Evolutionary conservation across 2,113 vertebrate genomes (phyloP), one percentile per base, ranked within the genome.

Genomic region (Apistogramma diplotaenia): DNA sequence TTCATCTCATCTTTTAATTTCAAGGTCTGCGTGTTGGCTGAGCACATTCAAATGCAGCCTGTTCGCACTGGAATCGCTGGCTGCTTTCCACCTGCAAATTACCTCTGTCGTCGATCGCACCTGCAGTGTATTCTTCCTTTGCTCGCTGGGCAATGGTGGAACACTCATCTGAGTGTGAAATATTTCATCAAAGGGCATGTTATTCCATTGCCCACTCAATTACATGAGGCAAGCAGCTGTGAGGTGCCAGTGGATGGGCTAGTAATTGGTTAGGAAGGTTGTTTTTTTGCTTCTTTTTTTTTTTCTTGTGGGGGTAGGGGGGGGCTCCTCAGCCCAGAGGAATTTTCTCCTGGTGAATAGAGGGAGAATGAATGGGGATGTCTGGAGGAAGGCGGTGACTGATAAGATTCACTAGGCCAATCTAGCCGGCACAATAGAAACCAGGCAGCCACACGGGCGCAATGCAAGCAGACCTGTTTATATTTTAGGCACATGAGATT

Each of bases 111-210:
- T 78, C 65, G 6, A 54, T 78, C 23, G 81, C 93, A 92, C 93
- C 91, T 90, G 90, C 81, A 83, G 84, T 84, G 84, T 85, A 78
- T 84, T 88, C 89, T 89, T 81, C 87, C 76, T 60, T 16, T 54
- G 49, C 89, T 88, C 51, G 12, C 84, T 18, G 78, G 88, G 87
- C 62, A 29, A 78, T 19, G 79, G 84, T 29, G 79, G 79, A 89
- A 85, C 90, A 62, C 86, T 93, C 91, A 83, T 91, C 88, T 89
- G 86, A 85, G 86, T 92, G 91, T 93, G 90, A 91, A 91, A 93
- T 90, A 89, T 92, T 92, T 91, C 89, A 94, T 93, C 93, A 93
- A 90, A 89, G 85, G 90, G 87, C 91, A 89, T 93, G 88, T 93
- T 92, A 91, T 91, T 90, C 79, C 91, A 89, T 92, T 93, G 91